Percentiles rank a stretch among this genome's conserved stretches.
These are phyloP conservation scores for Batillaria attramentaria DNA, from an alignment of 1,140 invertebrate genomes.

Conservation along the genomic window DNA sequence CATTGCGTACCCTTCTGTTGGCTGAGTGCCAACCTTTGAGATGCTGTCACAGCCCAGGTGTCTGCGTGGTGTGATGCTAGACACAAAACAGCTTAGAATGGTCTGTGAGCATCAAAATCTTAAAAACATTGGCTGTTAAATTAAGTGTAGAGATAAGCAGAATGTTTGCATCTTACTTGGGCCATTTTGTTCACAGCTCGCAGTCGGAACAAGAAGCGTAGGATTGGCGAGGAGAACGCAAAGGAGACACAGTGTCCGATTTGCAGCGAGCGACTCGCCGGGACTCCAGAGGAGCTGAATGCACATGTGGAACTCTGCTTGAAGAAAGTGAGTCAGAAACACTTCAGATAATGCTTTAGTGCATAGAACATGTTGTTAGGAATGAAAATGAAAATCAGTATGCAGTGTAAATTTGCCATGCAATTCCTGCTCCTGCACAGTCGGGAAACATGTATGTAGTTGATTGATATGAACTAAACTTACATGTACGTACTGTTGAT, in stretches of 20 bases:
- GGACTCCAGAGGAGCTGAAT: conserved; percentile 81
- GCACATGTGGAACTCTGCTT: conserved; percentile 85
- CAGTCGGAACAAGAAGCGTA: conserved; percentile 63
- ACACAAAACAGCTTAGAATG: no score
- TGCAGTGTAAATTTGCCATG: not conserved
- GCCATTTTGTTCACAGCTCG: conserved; percentile 52
- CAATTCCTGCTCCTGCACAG: not conserved
- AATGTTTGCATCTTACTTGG: no score
- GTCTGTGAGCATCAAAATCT: no score
- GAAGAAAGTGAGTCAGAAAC: conserved; percentile 74
- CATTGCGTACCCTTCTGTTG: no score
- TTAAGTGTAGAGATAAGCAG: no score
- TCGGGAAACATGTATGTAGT: no score
- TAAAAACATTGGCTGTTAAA: no score
- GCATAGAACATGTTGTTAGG: not conserved
- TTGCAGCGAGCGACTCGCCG: conserved; percentile 79
- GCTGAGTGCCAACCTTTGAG: no score
- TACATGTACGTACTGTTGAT: no score
- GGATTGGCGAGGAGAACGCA: conserved; percentile 69
- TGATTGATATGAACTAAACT: no score
- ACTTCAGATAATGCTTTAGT: not conserved
- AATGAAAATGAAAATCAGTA: not conserved
- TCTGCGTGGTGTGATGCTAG: no score
- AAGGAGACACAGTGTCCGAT: conserved; percentile 80
- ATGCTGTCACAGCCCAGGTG: no score